These are phyloP conservation scores for Drosophila affinis DNA, from an alignment of 2,888 invertebrate species.

Conservation along the genomic window DNA sequence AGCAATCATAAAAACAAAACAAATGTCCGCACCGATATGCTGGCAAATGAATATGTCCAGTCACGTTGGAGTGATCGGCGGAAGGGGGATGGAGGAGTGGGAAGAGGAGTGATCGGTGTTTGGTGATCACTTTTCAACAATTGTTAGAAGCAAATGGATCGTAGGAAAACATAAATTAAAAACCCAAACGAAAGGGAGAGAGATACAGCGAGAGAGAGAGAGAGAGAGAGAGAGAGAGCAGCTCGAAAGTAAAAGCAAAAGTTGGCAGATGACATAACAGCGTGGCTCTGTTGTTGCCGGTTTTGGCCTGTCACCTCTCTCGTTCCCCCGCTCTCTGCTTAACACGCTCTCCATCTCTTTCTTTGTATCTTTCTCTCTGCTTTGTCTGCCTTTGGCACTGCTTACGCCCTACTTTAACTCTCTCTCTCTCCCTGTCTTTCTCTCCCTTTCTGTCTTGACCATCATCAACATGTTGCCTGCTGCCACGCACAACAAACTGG, in stretches of 20 bases:
- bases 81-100: too few relatives aligned
- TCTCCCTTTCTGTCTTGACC: constrained; percentile 32
- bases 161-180: background rate
- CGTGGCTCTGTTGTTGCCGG: constrained; percentile 31
- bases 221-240: background rate
- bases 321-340: constrained; percentile 19
- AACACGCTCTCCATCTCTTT: background rate
- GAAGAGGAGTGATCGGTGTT: constrained; percentile 1
- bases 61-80: constrained; percentile 21
- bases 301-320: constrained; percentile 31
- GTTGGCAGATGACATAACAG: constrained; percentile 44
- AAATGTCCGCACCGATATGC: constrained; percentile 18
- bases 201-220: background rate
- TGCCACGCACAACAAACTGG: background rate
- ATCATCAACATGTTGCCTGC: constrained; percentile 37
- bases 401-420: constrained; percentile 62
- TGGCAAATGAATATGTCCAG: constrained; percentile 24
- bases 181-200: background rate
- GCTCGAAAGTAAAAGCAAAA: constrained; percentile 47
- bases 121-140: constrained; percentile 26
- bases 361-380: constrained; percentile 12
- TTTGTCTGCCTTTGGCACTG: constrained; percentile 31
- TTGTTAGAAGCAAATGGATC: constrained; percentile 49
- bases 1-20: constrained; percentile 10
- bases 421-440: background rate